These are phyloP conservation scores for Arvicanthis niloticus DNA, from an alignment of 2,113 vertebrate species.

Conservation along the genomic window DNA sequence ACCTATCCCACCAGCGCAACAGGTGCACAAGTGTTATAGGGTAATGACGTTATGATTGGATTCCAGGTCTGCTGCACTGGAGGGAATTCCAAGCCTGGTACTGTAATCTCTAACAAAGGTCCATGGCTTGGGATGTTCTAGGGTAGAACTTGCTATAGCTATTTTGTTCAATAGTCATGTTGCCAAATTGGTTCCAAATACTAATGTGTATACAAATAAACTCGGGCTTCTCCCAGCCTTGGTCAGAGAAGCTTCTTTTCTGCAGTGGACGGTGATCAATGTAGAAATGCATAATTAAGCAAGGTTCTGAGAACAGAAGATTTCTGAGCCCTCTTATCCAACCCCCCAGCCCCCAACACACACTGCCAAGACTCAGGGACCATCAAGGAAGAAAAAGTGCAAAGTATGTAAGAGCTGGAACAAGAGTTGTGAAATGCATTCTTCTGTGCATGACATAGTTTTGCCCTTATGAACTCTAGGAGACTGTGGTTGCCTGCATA, in stretches of 20 bases:
- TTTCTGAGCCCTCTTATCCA: not conserved
- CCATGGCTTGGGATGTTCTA: not conserved
- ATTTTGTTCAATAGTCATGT: not conserved
- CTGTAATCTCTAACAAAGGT: not conserved
- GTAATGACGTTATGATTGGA: not conserved
- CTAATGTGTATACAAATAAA: not conserved
- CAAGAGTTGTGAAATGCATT: not conserved
- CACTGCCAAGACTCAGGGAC: not conserved
- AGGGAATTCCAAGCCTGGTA: not conserved
- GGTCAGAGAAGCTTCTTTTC: not conserved
- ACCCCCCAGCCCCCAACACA: no score
- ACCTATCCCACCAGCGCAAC: not conserved
- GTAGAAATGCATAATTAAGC: not conserved
- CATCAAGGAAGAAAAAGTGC: not conserved
- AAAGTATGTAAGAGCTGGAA: no score
- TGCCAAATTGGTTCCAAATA: not conserved
- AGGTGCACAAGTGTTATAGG: not conserved
- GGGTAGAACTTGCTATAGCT: not conserved
- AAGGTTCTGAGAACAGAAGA: not conserved
- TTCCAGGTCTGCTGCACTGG: not conserved
- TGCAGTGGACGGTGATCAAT: not conserved
- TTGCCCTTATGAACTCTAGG: not conserved
- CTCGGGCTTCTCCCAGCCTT: not conserved
- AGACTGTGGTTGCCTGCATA: not conserved
- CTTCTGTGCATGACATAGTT: no score